Evolutionary conservation across 2,113 vertebrate species (phyloP).

Genomic region (Chrysochloris asiatica): DNA sequence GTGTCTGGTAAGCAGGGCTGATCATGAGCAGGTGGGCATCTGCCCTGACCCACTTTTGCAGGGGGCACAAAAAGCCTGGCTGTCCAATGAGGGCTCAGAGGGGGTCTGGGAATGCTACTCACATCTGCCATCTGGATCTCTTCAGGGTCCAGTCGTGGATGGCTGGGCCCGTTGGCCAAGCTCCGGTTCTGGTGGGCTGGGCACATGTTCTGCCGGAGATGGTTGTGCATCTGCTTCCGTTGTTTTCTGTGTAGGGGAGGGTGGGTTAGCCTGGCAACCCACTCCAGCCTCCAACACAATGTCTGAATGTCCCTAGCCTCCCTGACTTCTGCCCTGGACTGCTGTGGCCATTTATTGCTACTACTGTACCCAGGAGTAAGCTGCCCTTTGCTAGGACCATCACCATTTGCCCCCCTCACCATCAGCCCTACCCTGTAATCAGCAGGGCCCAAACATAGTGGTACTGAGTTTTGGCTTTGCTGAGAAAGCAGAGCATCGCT

Average conservation of each 20-base stretch:
- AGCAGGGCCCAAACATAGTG: not conserved
- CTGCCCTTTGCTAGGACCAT: not conserved
- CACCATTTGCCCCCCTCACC: not conserved
- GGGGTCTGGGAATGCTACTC: conserved; percentile 78
- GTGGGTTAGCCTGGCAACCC: not conserved
- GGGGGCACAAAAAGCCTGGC: not conserved
- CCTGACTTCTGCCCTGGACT: not conserved
- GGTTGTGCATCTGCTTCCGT: conserved; percentile 98
- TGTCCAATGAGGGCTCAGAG: not conserved
- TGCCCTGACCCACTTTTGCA: not conserved
- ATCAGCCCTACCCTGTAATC: not conserved
- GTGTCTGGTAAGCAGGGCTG: not conserved
- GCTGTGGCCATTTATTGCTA: not conserved
- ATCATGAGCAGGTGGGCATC: not conserved
- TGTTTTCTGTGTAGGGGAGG: conserved; percentile 90
- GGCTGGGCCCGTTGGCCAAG: conserved; percentile 96
- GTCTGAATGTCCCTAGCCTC: not conserved
- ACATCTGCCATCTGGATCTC: conserved; percentile 98
- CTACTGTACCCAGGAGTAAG: not conserved
- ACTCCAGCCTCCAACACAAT: accelerated
- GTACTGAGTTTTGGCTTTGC: not conserved
- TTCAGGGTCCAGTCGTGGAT: conserved; percentile 95
- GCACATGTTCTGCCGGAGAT: conserved; percentile 97
- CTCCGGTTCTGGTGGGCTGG: conserved; percentile 95
- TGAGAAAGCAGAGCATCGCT: not conserved